Percentiles rank a stretch among this genome's conserved stretches.
Conservation (phyloP, 1,140 invertebrate genomes). For the Holotrichia oblita region DNA sequence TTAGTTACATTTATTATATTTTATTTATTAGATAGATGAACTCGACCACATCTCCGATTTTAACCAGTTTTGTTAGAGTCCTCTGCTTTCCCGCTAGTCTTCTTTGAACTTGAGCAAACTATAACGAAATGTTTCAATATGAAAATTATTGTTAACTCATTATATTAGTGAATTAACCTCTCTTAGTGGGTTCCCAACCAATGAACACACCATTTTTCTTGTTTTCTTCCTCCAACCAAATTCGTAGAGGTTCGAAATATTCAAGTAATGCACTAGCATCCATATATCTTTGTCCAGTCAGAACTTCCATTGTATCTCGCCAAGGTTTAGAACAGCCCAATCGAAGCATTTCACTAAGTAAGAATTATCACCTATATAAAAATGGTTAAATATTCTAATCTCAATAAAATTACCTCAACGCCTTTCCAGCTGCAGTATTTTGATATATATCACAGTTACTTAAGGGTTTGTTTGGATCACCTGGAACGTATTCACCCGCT, state of each 20-base stretch:
- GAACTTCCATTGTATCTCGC: conserved; percentile 81
- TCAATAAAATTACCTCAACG: conserved; percentile 67
- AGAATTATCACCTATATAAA: too few species aligned
- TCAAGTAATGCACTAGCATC: conserved; percentile 76
- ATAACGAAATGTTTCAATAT: too few species aligned
- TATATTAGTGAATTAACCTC: neutral
- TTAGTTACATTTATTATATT: too few species aligned
- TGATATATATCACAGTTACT: conserved; percentile 87
- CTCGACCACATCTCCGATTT: too few species aligned
- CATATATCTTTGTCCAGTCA: conserved; percentile 82
- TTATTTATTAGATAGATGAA: too few species aligned
- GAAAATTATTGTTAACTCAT: too few species aligned
- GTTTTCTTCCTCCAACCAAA: too few species aligned
- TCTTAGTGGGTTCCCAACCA: conserved; percentile 73
- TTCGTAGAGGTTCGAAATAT: conserved; percentile 81
- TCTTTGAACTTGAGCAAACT: conserved; percentile 8
- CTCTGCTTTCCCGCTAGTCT: neutral
- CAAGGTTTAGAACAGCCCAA: conserved; percentile 84
- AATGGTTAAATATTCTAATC: too few species aligned
- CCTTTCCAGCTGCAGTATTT: conserved; percentile 78
- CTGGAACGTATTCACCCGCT: too few species aligned
- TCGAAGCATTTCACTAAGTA: conserved; percentile 76
- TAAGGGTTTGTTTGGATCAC: conserved; percentile 73
- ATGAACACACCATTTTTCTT: too few species aligned
- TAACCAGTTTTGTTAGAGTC: neutral